phyloP scores from a whole-genome alignment of 1,140 invertebrate genomes.

The Drosophila albomicans region DNA sequence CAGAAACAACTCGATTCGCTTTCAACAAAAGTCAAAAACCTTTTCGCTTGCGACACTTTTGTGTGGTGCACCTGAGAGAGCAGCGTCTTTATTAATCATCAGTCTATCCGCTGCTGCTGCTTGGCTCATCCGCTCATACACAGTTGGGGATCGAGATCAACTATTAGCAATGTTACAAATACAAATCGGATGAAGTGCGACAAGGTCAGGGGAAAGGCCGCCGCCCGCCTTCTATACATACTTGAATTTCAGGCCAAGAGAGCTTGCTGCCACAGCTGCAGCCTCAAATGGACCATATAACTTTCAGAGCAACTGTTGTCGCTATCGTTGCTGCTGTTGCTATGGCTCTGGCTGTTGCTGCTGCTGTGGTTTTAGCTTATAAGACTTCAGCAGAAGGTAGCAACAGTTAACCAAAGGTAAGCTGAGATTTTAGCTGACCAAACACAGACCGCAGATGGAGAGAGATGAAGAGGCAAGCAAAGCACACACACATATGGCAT shows the following conservation, averaged over 20 bases:
- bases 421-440: constrained; percentile 76
- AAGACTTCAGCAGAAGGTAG: constrained; percentile 74
- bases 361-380: constrained; percentile 72
- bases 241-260: constrained; percentile 15
- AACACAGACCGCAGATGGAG: constrained; percentile 45
- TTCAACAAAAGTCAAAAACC: not conserved
- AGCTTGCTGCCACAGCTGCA: constrained; percentile 66
- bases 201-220: constrained; percentile 58
- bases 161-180: constrained; percentile 7
- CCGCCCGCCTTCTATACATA: constrained; percentile 22
- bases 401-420: constrained; percentile 69
- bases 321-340: constrained; percentile 53
- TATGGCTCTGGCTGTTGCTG: constrained; percentile 45
- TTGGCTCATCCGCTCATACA: constrained; percentile 46
- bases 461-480: not conserved
- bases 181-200: constrained; percentile 25
- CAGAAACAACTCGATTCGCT: not conserved
- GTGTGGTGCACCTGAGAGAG: constrained; percentile 20
- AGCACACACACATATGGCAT: constrained; percentile 64
- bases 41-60: constrained; percentile 26
- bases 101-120: constrained; percentile 29
- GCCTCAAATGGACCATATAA: constrained; percentile 79
- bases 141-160: constrained; percentile 1
- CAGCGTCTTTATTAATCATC: constrained; percentile 57
- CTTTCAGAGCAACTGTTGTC: constrained; percentile 79